Evolutionary conservation across 2,113 vertebrate genomes (phyloP).

Genomic region (Sapayoa aenigma): DNA sequence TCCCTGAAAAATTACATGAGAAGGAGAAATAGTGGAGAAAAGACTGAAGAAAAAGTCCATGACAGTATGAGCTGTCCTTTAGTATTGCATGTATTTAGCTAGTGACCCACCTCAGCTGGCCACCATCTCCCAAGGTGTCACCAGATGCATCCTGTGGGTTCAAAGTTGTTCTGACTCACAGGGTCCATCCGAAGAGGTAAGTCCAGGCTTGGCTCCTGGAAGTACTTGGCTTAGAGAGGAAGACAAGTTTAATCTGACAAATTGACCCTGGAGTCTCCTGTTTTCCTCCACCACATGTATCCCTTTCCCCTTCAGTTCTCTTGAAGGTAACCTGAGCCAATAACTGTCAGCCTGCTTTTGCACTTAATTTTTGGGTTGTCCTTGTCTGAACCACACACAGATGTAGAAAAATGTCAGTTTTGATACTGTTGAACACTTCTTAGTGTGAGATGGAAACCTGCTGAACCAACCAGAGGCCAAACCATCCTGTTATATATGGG

Average conservation of each 20-base stretch:
- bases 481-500: not conserved
- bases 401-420: slow-evolving; percentile 36
- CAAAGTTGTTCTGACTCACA: not conserved
- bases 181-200: not conserved
- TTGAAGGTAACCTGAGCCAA: not conserved
- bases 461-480: not conserved
- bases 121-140: not conserved
- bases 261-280: not conserved
- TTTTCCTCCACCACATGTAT: not conserved
- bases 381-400: slow-evolving; percentile 1
- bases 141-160: not conserved
- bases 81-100: not conserved
- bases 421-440: not conserved
- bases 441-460: not conserved
- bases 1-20: not conserved
- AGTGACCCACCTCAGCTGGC: not conserved
- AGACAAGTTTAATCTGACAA: not conserved
- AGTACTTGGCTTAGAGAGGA: not conserved
- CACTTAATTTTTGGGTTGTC: not conserved
- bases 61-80: not conserved
- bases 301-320: not conserved
- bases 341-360: not conserved
- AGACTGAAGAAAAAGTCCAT: not conserved
- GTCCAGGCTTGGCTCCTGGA: not conserved
- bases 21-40: not conserved